Conservation (phyloP, 1,140 invertebrate species). For the Brachionus calyciflorus region DNA sequence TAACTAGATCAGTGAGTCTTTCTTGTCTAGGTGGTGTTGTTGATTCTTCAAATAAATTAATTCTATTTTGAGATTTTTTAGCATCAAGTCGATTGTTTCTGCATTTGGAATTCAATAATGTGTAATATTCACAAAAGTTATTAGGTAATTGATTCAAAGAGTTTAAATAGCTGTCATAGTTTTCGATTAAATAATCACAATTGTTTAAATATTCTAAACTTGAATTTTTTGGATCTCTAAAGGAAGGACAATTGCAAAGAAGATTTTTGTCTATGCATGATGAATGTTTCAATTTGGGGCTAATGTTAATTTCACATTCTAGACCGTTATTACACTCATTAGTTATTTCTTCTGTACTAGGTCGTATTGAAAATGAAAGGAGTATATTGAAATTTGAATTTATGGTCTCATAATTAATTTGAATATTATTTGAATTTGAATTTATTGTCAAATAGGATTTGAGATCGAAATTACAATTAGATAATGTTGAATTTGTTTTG, state of each 20-base stretch:
- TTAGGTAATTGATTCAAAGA: neutral
- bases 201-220: neutral
- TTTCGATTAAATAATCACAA: neutral
- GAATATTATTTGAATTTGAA: neutral
- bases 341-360: neutral
- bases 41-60: neutral
- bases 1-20: no score
- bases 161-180: neutral
- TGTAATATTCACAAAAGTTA: neutral
- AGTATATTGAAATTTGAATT: neutral
- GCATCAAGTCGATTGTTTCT: neutral
- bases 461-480: neutral
- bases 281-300: neutral
- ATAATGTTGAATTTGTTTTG: neutral
- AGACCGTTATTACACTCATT: neutral
- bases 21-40: neutral
- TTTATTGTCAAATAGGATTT: neutral
- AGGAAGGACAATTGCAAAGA: neutral
- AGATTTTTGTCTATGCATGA: neutral
- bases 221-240: no score
- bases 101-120: neutral
- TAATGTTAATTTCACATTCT: no score
- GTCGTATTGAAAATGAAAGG: neutral
- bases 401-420: neutral
- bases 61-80: neutral